Evolutionary conservation across 2,888 invertebrate species (phyloP).

Genomic region (Tuberolachnus salignus): DNA sequence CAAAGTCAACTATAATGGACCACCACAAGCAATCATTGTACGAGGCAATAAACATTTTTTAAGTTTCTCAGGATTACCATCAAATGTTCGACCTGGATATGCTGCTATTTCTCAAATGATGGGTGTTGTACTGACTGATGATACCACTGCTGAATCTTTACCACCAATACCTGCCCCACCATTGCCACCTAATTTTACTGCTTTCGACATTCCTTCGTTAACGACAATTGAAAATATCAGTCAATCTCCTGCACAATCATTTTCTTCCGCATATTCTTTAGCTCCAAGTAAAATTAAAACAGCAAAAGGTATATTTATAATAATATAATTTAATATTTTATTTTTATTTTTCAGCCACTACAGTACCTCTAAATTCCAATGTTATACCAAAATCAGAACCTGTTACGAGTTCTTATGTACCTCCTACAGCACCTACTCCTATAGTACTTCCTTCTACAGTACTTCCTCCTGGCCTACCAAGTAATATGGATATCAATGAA

Average conservation of each 20-base stretch:
- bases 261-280: constrained; percentile 40
- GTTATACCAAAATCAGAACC: constrained; percentile 24
- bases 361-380: constrained; percentile 26
- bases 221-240: constrained; percentile 31
- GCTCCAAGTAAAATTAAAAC: constrained; percentile 32
- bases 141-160: constrained; percentile 56
- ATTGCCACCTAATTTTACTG: constrained; percentile 59
- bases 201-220: constrained; percentile 15
- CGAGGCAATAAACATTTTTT: constrained; percentile 79
- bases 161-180: constrained; percentile 61
- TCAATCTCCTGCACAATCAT: constrained; percentile 19
- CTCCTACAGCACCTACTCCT: constrained; percentile 7
- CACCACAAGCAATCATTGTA: constrained; percentile 78
- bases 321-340: constrained; percentile 8
- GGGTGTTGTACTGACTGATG: constrained; percentile 64
- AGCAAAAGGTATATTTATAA: not conserved
- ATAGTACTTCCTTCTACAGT: constrained; percentile 1
- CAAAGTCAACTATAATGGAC: constrained; percentile 81
- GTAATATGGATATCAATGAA: constrained; percentile 74
- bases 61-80: constrained; percentile 79
- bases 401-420: constrained; percentile 23
- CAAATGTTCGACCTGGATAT: constrained; percentile 74
- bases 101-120: constrained; percentile 77
- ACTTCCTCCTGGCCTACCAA: constrained; percentile 18
- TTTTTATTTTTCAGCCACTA: constrained; percentile 9